Evolutionary conservation across 2,888 invertebrate genomes (phyloP), one percentile per base, ranked within the genome.

Genomic region (Epinotia nisella): DNA sequence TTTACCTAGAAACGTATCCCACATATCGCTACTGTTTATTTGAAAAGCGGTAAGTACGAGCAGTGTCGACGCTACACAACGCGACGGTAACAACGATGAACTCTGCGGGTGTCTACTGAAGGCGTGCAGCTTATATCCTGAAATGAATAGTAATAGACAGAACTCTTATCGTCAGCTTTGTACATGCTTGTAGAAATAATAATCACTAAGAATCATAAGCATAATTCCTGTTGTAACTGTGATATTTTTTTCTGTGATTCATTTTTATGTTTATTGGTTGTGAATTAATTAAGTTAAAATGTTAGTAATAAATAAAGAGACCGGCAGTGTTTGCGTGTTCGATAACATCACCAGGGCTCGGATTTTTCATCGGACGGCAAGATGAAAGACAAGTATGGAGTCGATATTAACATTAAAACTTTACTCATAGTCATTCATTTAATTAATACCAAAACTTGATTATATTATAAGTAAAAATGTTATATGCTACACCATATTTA

Each of bases 41-140:
- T 41, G 15, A 71, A 71, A 55, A 21, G 61, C 65, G 70, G 65
- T 65, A 66, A 55, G 65, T 70, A 60, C 3, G 35, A 66, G 66
- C 21, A 55, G 39, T 24, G 66, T 15, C 45, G 53, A n/a, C 21
- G 66, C 15, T 9, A 11, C 13, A 39, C 67, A 67, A 13, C 29
- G 55, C 67, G 13, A 56, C 61, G 60, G 61, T 17, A 17, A 5
- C 72, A 56, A 21, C 67, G 29, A 39, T 67, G 60, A 67, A 62
- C 67, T 17, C 51, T 13, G 21, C 72, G 55, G 45, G 49, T 49
- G 17, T 61, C 67, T 56, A 24, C 72, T 49, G 66, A 39, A 55
- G 71, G 56, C 61, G 67, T 21, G 72, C 56, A 17, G 67, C 72
- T 67, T 61, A 1, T 13, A 45, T 41, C 60, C 39, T 5, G n/a